These are phyloP conservation scores for Enteromius radiatus DNA, from an alignment of 2,797 vertebrate species.

Conservation along the genomic window DNA sequence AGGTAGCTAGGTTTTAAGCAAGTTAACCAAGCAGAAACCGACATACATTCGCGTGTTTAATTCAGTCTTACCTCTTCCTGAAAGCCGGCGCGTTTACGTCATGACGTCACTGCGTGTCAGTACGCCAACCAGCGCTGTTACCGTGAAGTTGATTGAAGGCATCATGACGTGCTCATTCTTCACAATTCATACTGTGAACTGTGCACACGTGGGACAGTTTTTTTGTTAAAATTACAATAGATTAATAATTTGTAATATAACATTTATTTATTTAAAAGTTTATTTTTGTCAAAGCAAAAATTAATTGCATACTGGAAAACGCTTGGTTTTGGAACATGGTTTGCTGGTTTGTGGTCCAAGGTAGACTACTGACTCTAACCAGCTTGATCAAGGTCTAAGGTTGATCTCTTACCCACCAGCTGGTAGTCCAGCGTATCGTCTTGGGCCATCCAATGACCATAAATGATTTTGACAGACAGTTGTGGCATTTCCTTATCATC, in stretches of 20 bases:
- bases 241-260: not conserved
- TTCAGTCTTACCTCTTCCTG: conserved; percentile 62
- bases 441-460: not conserved
- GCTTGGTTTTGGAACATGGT: not conserved
- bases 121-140: not conserved
- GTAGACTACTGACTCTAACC: conserved; percentile 7
- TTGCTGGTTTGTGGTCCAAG: not conserved
- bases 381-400: conserved; percentile 14
- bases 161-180: not conserved
- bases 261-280: not conserved
- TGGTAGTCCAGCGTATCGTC: conserved; percentile 11
- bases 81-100: conserved; percentile 23
- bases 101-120: conserved; percentile 24
- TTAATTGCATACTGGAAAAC: not conserved
- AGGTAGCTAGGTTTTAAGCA: not conserved
- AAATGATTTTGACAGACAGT: not conserved
- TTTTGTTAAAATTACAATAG: not conserved
- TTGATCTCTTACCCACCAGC: conserved; percentile 4
- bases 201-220: not conserved
- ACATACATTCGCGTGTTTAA: not conserved
- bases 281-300: not conserved
- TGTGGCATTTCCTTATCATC: not conserved
- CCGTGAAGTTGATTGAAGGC: not conserved
- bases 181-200: not conserved
- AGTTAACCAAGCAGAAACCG: not conserved